phyloP scores from a whole-genome alignment of 2,888 invertebrate species.

The Drosophila helvetica region DNA sequence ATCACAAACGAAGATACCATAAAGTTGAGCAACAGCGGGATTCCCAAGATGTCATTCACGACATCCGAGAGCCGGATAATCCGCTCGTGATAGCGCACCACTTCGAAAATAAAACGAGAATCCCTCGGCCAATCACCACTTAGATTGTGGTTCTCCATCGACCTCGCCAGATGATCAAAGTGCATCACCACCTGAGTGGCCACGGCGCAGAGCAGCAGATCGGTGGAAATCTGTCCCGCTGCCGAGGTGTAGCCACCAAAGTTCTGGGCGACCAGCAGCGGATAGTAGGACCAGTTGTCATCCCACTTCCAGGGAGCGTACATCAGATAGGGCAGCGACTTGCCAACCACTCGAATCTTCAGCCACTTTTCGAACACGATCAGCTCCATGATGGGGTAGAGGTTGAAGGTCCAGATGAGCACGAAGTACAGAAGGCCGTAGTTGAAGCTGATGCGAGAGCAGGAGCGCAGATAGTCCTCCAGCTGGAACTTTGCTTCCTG shows the following conservation, averaged over 20 bases:
- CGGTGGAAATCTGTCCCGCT: conserved; percentile 74
- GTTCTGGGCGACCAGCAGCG: conserved; percentile 57
- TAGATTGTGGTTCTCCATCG: conserved; percentile 44
- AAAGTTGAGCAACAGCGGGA: conserved; percentile 79
- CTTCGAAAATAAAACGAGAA: conserved; percentile 36
- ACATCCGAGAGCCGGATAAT: conserved; percentile 54
- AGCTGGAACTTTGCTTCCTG: conserved; percentile 52
- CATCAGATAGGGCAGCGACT: conserved; percentile 67
- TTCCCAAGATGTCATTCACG: conserved; percentile 78
- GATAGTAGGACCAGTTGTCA: conserved; percentile 66
- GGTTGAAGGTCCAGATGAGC: conserved; percentile 81
- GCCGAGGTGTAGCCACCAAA: conserved; percentile 73
- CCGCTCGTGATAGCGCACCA: conserved; percentile 73
- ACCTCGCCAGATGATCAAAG: conserved; percentile 66
- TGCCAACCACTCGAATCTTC: conserved; percentile 44
- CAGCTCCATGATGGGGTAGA: conserved; percentile 66
- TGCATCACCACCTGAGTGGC: conserved; percentile 81
- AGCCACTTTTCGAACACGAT: conserved; percentile 61
- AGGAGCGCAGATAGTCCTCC: conserved; percentile 46
- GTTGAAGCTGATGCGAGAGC: conserved; percentile 52
- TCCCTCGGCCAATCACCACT: conserved; percentile 51
- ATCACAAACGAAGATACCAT: conserved; percentile 80
- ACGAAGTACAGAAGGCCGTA: conserved; percentile 73
- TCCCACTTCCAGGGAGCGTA: conserved; percentile 72
- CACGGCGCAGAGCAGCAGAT: conserved; percentile 76